Evolutionary conservation across 2,888 invertebrate genomes (phyloP).

Genomic region (Synanthedon tipuliformis): DNA sequence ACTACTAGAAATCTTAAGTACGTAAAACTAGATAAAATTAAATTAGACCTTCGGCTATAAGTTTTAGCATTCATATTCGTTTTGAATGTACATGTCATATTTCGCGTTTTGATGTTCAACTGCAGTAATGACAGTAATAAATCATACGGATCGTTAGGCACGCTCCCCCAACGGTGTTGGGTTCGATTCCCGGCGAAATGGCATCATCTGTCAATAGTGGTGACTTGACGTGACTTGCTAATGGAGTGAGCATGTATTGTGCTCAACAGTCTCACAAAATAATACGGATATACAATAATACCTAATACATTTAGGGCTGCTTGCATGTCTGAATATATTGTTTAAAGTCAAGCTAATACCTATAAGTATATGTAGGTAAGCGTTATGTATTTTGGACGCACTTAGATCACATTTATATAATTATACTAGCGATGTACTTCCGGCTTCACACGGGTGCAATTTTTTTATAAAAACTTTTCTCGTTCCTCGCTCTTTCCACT

Average conservation of each 20-base stretch:
- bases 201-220: constrained; percentile 68
- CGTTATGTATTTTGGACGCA: too few species aligned
- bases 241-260: constrained; percentile 60
- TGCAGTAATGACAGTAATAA: constrained; percentile 66
- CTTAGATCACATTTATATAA: too few species aligned
- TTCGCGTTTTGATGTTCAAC: constrained; percentile 31
- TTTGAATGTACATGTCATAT: constrained; percentile 22
- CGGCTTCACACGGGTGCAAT: too few species aligned
- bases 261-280: constrained; percentile 27
- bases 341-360: too few species aligned
- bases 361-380: too few species aligned
- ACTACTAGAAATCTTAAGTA: constrained; percentile 11
- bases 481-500: too few species aligned
- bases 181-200: constrained; percentile 68
- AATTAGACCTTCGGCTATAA: constrained; percentile 6
- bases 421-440: too few species aligned
- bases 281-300: background rate
- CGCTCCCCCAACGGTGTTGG: constrained; percentile 51
- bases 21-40: constrained; percentile 2
- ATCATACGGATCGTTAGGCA: constrained; percentile 68
- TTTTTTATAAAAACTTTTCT: too few species aligned
- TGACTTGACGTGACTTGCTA: constrained; percentile 65
- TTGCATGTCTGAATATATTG: background rate
- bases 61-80: constrained; percentile 10
- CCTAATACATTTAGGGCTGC: background rate